Base-by-base conservation (phyloP, 1,140 invertebrate species). In the Orius insidiosus region DNA sequence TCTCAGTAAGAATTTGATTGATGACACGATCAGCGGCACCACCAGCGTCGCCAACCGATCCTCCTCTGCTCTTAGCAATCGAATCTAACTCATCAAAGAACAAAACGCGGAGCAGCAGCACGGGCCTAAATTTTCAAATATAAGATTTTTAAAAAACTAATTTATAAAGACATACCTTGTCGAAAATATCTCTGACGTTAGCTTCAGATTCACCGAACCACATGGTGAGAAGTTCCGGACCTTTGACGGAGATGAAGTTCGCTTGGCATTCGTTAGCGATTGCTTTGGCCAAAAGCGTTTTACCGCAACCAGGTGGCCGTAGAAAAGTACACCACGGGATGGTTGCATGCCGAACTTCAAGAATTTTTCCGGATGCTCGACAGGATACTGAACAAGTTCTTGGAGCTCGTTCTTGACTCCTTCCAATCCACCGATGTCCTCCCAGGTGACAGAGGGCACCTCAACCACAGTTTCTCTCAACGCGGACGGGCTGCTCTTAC, bases 121-220 rank as follows among this genome's bases (percentile, higher is more conserved):
- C 94, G 75, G 31, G 94, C 94, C 24, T 24, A 24, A 3, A 24
- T 24, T 24, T 24, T 7, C 3, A 24, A 24, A 24, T 3, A 24
- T 3, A 4, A 24, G 7, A 24, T 24, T n/a, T n/a, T n/a, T n/a
- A n/a, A 50, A 76, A 77, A 55, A 77, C 78, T 57, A 81, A 70
- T 60, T 81, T 24, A 7, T 4, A 24, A 24, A 24, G 24, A 24
- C 24, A 24, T 24, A 24, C 24, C 80, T 98, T 98, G 63, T 98
- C 94, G 61, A 98, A 98, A 52, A 98, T 92, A 64, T 98, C 94
- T 58, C 95, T 70, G 47, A 98, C 94, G 62, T 98, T 98, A 37
- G 95, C 93, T 68, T 98, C 95, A 41, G 92, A 97, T 68, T 98
- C 94, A 64, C 95, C 95, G 64, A 98, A 98, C 95, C 95, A 98